These are phyloP conservation scores for Eclectus roratus DNA, from an alignment of 2,113 vertebrate species.

Conservation along the genomic window DNA sequence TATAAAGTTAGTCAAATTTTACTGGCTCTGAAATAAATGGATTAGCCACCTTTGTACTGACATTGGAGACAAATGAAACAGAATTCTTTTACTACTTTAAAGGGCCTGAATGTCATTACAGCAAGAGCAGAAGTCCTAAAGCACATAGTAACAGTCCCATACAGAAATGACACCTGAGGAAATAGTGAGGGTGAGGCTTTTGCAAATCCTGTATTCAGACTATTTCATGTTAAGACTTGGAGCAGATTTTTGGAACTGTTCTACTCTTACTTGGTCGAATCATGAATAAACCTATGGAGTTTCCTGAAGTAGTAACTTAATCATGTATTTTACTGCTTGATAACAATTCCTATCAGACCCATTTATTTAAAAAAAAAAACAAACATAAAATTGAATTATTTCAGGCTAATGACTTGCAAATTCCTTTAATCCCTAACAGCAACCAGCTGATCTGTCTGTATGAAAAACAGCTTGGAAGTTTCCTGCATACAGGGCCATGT, in stretches of 20 bases:
- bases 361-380: background rate
- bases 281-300: background rate
- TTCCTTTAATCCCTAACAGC: background rate
- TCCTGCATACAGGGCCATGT: background rate
- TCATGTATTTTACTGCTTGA: background rate
- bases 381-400: background rate
- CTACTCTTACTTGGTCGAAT: background rate
- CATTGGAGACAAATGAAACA: background rate
- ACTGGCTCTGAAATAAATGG: background rate
- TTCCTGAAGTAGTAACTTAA: background rate
- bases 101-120: background rate
- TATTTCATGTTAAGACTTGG: background rate
- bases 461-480: background rate
- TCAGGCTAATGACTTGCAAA: background rate
- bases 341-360: background rate
- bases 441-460: background rate
- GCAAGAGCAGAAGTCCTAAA: background rate
- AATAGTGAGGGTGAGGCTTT: background rate
- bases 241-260: background rate
- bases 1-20: background rate
- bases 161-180: background rate
- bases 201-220: background rate
- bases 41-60: background rate
- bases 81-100: background rate
- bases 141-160: background rate